Base-by-base conservation (phyloP, 2,797 vertebrate species). In the Varecia variegata region DNA sequence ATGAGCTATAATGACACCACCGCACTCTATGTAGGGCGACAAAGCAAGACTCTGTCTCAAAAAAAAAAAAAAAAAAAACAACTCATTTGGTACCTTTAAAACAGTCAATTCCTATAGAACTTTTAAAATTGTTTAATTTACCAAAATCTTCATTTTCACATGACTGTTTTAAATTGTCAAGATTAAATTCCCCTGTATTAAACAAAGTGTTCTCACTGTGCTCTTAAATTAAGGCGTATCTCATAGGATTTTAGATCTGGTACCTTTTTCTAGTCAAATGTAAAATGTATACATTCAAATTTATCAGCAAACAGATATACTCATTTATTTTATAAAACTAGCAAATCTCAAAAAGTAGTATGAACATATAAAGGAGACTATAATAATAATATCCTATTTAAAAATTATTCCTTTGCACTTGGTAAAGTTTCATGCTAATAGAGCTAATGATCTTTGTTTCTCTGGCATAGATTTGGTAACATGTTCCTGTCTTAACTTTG, bases 121-220 rank as follows among this genome's bases (percentile, higher is more conserved):
- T 91, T 92, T 88, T 56, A 45, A 83, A 74, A 84, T 71, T 3
- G 18, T 52, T 77, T 91, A 79, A 71, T 62, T 82, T 90, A 56
- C 47, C 7, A 68, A 60, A 58, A 74, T 32, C 73, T n/a, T 52
- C 17, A 38, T 84, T 90, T 90, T 90, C 54, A 86, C 13, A n/a
- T 27, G 79, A 21, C 90, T 88, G 35, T 86, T 87, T 58, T 93
- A 70, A 87, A 76, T 85, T 67, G 21, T 71, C 81, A 90, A 86
- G 88, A 70, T 94, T 88, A 92, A 89, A 85, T 92, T 74, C 27
- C 58, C n/a, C 32, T 73, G 45, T 52, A 45, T 83, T 77, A 47
- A 77, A 86, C 83, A 74, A 47, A 43, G 25, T 47, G 9, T 62
- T 38, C 38, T 71, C 40, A 82, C n/a, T 68, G 32, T 74, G 45